Base-by-base conservation (phyloP, 2,888 invertebrate genomes). In the Cheilosia pagana region DNA sequence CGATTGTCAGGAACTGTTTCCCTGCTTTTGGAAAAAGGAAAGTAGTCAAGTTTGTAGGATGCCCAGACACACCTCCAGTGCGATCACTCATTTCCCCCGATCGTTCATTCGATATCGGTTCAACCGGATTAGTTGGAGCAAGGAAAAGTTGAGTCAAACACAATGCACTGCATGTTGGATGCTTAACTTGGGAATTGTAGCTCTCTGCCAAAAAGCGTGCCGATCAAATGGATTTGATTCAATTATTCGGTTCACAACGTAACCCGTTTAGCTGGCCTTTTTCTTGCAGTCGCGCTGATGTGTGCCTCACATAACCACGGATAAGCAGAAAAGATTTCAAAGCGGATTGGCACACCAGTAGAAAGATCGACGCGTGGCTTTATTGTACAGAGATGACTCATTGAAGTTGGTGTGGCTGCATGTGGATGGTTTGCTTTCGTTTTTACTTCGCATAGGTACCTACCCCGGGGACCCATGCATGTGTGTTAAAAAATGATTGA, bases 211-310 rank as follows among this genome's bases (percentile, higher is more conserved):
- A 68, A 76, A 59, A 28, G 57, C 41, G 67, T 55, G 41, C 53
- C 52, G 23, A 63, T 55, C 48, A 45, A 55, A 48, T 65, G 39
- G 67, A 79, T 67, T 74, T 60, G 60, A 63, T 63, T 78, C 52
- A 52, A 35, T 35, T 35, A 35, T 35, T 35, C 35, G 35, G 35
- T 35, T 35, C 35, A 63, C 60, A 39, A 57, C 28, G 41, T 41
- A 57, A 59, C 71, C 50, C 41, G 71, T 60, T 71, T 19, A 59
- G 67, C 79, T 65, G 79, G 74, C 74, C 35, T 35, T 35, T 35
- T 35, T 35, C 12, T 35, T 12, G 12, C 10, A 12, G 35, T 35
- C 35, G 12, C 35, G 35, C 3, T 3, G 12, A 35, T 35, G 35
- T 12, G 35, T 35, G 35, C 3, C 35, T 35, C 35, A 12, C 35